phyloP scores from a whole-genome alignment of 2,888 invertebrate species.

The Hylaea fasciaria region DNA sequence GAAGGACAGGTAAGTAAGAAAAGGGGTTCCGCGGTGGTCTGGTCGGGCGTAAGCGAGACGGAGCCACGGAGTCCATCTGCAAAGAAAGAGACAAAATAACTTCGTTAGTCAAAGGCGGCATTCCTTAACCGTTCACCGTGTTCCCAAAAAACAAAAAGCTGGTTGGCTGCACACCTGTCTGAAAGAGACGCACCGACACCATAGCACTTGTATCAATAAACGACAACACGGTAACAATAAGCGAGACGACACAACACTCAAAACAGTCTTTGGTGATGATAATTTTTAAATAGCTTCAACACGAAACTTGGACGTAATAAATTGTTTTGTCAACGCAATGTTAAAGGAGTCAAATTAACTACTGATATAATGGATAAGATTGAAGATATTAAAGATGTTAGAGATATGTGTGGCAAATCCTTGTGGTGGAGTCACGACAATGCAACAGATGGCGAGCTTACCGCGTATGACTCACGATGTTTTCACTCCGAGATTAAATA shows the following conservation, averaged over 20 bases:
- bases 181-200: conserved; percentile 64
- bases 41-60: conserved; percentile 56
- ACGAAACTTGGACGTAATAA: conserved; percentile 6
- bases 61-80: conserved; percentile 66
- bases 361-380: conserved; percentile 21
- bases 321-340: conserved; percentile 20
- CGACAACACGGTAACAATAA: conserved; percentile 42
- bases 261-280: conserved; percentile 23
- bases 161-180: conserved; percentile 51
- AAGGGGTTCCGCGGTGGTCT: conserved; percentile 45
- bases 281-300: conserved; percentile 14
- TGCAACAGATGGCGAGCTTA: conserved; percentile 68
- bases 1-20: conserved; percentile 50
- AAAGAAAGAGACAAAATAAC: conserved; percentile 79
- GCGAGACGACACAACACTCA: conserved; percentile 41
- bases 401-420: conserved; percentile 42
- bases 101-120: conserved; percentile 65
- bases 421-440: conserved; percentile 54
- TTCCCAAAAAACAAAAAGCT: conserved; percentile 47
- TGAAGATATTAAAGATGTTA: conserved; percentile 32
- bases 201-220: conserved; percentile 66
- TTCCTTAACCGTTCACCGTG: conserved; percentile 68
- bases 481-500: conserved; percentile 44
- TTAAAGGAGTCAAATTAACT: conserved; percentile 27
- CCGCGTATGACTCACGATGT: conserved; percentile 62